Evolutionary conservation across 2,888 invertebrate species (phyloP), one percentile per base, ranked within the genome.

Genomic region (Dasysyrphus albostriatus): DNA sequence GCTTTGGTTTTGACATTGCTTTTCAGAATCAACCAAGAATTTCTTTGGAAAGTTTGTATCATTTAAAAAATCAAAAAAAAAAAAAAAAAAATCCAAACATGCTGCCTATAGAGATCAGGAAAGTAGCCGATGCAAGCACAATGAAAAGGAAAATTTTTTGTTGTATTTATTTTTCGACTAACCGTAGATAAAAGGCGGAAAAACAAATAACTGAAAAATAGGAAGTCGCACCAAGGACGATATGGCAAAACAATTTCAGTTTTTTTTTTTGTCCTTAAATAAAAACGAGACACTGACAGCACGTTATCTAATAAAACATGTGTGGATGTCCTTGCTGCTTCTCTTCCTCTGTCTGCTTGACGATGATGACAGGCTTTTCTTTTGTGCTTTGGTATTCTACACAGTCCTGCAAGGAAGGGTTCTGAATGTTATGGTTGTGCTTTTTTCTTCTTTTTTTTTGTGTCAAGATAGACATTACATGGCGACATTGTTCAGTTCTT

Each of bases 221-320:
- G 84, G 81, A 85, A 81, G 81, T 81, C 74, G 54, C 78, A 87
- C 59, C 78, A 79, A 83, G 83, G 81, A 81, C 76, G 77, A 81
- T 59, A 78, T 74, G 47, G 72, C 44, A 70, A 78, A 81, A 78
- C 81, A 87, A 83, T 79, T 83, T 82, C 69, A 56, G 63, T 72
- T 75, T 75, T 75, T 78, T 72, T 79, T 47, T 79, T n/a, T n/a
- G n/a, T n/a, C 39, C 58, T 44, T 32, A 51, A n/a, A n/a, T 24
- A 47, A 70, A 75, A 75, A 74, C 70, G 65, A 65, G 42, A 78
- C 83, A 54, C 65, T 87, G 87, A 83, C 87, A 85, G 83, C 87
- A 87, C 83, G 87, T 87, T 87, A 87, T 87, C 87, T 78, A 79
- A 83, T 83, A 87, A 87, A 79, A 87, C 87, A 87, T 78, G 70